Percentiles rank a stretch among this genome's conserved stretches.
These are phyloP conservation scores for Toxotes chatareus DNA, from an alignment of 2,113 vertebrate genomes.

Conservation along the genomic window DNA sequence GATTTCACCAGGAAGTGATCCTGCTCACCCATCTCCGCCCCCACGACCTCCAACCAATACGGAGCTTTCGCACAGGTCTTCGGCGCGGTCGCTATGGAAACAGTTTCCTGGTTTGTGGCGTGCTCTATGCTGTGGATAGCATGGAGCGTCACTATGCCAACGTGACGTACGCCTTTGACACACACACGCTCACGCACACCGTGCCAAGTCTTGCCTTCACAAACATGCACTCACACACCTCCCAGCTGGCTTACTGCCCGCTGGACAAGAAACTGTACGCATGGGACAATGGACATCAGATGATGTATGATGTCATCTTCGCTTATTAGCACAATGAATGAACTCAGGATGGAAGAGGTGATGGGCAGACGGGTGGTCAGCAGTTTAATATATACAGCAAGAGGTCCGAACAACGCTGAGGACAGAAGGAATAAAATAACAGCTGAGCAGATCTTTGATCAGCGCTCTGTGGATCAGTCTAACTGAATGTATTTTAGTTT, in stretches of 20 bases:
- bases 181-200: conserved; percentile 95
- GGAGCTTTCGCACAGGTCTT: conserved; percentile 92
- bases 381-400: not conserved
- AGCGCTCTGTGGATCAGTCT: conserved; percentile 38
- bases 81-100: conserved; percentile 91
- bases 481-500: conserved; percentile 11
- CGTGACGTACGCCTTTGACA: conserved; percentile 96
- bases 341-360: not conserved
- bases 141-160: conserved; percentile 89
- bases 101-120: conserved; percentile 95
- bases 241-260: conserved; percentile 94
- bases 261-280: conserved; percentile 94
- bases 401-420: not conserved
- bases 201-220: conserved; percentile 91
- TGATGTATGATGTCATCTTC: conserved; percentile 93
- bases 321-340: conserved; percentile 85
- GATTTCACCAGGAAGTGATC: conserved; percentile 92
- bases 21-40: conserved; percentile 91
- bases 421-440: not conserved
- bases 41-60: conserved; percentile 89
- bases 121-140: conserved; percentile 93
- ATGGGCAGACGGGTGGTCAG: not conserved
- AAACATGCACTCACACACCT: conserved; percentile 90
- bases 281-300: conserved; percentile 96
- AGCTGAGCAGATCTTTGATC: not conserved